Evolutionary conservation across 1,140 invertebrate genomes (phyloP).

Genomic region (Leptopilina boulardi): DNA sequence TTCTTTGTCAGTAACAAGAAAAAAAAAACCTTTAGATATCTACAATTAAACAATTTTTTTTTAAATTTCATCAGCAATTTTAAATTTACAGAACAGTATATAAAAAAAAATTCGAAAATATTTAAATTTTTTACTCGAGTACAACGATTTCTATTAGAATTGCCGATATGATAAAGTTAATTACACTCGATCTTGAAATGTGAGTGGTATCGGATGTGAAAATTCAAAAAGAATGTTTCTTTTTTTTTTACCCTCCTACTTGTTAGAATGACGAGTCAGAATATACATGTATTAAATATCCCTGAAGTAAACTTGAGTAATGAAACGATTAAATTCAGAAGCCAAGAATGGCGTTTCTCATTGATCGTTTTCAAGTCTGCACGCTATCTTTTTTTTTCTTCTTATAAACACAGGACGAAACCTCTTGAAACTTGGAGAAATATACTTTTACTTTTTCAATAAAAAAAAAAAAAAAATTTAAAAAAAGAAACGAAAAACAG

Average conservation of each 20-base stretch:
- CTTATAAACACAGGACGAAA: not conserved
- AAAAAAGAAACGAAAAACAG: not conserved
- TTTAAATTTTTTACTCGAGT: no score
- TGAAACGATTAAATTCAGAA: conserved; percentile 25
- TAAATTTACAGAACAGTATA: no score
- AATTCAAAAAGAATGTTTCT: not conserved
- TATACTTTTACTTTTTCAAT: conserved; percentile 4
- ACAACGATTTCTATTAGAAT: no score
- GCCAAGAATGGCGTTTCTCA: conserved; percentile 20
- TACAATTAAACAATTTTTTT: no score
- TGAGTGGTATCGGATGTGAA: not conserved
- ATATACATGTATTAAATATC: not conserved
- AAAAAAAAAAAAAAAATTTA: not conserved
- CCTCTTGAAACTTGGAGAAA: not conserved
- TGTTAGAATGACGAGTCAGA: no score
- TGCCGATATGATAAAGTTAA: no score
- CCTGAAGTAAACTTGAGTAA: conserved; percentile 1
- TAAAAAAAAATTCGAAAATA: no score
- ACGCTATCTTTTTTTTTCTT: not conserved
- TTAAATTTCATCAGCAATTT: no score
- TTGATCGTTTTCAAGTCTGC: conserved; percentile 12
- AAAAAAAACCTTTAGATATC: no score
- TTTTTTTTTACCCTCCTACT: not conserved
- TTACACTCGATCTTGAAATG: not conserved
- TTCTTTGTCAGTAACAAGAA: no score